Base-by-base conservation (phyloP, 2,797 vertebrate species). In the Melanogrammus aeglefinus region DNA sequence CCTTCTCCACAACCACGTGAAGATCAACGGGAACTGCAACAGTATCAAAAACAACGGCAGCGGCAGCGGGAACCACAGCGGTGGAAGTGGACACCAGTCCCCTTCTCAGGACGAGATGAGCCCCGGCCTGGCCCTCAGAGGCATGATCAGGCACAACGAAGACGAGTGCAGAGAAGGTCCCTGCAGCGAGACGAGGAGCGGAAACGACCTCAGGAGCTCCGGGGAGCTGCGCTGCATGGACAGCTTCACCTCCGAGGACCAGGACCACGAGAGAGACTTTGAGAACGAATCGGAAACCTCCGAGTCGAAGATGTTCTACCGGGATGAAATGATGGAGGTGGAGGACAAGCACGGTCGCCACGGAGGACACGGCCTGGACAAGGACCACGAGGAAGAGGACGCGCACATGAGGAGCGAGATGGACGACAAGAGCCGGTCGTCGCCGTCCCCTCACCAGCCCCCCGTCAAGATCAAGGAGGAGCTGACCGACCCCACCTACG, bases 261-360 rank as follows among this genome's bases (percentile, higher is more conserved):
- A 97, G 88, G 98, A 99, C 81, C 96, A 97, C 0, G 97, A 99
- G 73, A 95, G 96, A 91, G 97, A 99, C 93, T 99, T 98, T 88
- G 98, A 99, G 90, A 99, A 99, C 29, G 98, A 99, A 79, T 99
- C 98, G 0, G 97, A 99, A 91, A 97, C 95, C 7, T 99, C 97
- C 0, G 98, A 99, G 80, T 96, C 97, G 80, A 99, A 99, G 87
- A 88, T 96, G 80, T 94, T 94, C 83, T 95, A 94, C 84, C 86
- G 94, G 74, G 98, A 99, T 81, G 97, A 98, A 63, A 95, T 96
- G 84, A 96, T 97, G 95, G 97, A 98, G 85, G 94, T 94, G 0
- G 97, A 98, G 21, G 96, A 95, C 79, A 93, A 91, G 82, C 91
- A 91, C 75, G 81, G 82, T 82, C 94, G 2, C 82, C 94, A 2